These are phyloP conservation scores for Bucco capensis DNA, from an alignment of 2,113 vertebrate species.

Conservation along the genomic window DNA sequence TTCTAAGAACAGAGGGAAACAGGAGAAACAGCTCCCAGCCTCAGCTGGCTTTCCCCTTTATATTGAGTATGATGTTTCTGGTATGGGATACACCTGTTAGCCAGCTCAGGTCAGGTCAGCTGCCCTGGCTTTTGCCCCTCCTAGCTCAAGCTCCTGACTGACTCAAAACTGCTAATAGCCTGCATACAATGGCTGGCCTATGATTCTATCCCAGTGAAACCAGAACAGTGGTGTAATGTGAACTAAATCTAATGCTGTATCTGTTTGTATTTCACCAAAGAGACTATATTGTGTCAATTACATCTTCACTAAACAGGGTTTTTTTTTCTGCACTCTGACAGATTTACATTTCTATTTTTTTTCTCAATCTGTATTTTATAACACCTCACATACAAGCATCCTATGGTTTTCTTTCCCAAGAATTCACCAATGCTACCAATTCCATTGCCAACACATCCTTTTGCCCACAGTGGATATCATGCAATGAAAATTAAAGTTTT, in stretches of 20 bases:
- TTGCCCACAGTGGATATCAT: not conserved
- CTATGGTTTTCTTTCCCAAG: not conserved
- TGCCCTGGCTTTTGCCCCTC: too few species aligned
- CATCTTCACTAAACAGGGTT: not conserved
- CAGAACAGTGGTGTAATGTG: rapidly evolving
- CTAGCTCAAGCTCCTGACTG: too few species aligned
- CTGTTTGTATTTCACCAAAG: not conserved
- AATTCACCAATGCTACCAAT: not conserved
- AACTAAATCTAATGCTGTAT: not conserved
- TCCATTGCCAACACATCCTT: not conserved
- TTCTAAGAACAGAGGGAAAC: too few species aligned
- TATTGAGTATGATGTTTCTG: too few species aligned
- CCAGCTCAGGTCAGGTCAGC: too few species aligned
- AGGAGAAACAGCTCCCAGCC: too few species aligned
- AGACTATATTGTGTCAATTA: not conserved
- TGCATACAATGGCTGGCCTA: too few species aligned
- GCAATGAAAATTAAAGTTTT: not conserved
- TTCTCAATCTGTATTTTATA: not conserved
- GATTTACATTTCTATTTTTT: not conserved
- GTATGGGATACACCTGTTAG: too few species aligned
- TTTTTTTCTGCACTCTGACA: not conserved
- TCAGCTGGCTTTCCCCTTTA: too few species aligned
- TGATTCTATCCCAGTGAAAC: not conserved
- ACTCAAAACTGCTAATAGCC: too few species aligned
- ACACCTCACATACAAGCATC: not conserved